These are phyloP conservation scores for Mycetomoellerius zeteki DNA, from an alignment of 1,140 invertebrate species.

Conservation along the genomic window DNA sequence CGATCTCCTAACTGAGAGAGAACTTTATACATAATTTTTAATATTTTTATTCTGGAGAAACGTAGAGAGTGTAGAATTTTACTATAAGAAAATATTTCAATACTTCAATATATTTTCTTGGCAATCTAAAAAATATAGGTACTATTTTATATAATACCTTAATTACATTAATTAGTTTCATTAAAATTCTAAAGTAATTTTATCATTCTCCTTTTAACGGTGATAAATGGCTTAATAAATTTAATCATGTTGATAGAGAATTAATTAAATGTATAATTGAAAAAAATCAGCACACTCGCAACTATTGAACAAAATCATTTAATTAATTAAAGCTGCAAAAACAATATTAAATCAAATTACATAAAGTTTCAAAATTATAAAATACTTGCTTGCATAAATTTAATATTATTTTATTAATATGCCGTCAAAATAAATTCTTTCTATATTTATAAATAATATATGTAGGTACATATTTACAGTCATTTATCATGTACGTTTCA, in stretches of 20 bases:
- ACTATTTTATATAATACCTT: too few species aligned
- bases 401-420: neutral
- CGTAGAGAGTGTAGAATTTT: neutral
- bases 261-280: neutral
- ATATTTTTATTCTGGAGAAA: conserved; percentile 3
- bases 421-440: neutral
- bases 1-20: neutral
- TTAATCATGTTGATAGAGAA: neutral
- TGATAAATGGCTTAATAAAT: conserved; percentile 12
- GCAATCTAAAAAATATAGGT: neutral
- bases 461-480: neutral
- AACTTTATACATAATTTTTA: neutral
- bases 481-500: neutral
- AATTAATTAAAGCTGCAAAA: neutral
- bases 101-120: neutral
- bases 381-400: neutral
- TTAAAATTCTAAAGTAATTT: neutral
- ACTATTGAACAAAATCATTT: neutral
- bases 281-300: neutral
- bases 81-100: neutral
- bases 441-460: neutral
- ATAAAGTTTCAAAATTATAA: neutral
- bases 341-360: neutral
- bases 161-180: neutral
- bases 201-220: neutral